Evolutionary conservation across 2,797 vertebrate species (phyloP).

Genomic region (Mormyrus proboscirostris): DNA sequence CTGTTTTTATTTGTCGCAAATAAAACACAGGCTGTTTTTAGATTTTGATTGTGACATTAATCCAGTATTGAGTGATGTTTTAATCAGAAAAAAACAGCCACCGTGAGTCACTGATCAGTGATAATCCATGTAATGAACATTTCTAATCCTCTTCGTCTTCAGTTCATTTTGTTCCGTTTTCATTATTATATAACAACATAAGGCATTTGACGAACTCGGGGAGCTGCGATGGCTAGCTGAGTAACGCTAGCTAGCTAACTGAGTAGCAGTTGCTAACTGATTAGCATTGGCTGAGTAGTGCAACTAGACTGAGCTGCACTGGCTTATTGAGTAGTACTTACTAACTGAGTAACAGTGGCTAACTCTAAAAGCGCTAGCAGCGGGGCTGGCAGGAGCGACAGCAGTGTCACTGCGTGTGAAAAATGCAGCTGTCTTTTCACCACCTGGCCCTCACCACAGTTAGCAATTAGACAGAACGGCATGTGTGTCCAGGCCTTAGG

Average conservation of each 20-base stretch:
- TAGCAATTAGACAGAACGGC: neutral
- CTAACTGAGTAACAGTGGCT: neutral
- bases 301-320: too few species aligned
- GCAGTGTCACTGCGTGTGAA: neutral
- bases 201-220: slow-evolving; percentile 37
- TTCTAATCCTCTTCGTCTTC: slow-evolving; percentile 44
- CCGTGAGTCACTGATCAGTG: slow-evolving; percentile 37
- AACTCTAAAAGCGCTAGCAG: neutral
- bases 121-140: slow-evolving; percentile 47
- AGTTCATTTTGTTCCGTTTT: slow-evolving; percentile 36
- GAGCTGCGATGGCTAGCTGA: slow-evolving; percentile 44
- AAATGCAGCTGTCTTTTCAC: neutral
- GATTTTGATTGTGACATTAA: slow-evolving; percentile 9
- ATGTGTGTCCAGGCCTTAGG: neutral
- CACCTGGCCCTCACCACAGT: neutral
- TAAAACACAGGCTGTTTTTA: slow-evolving; percentile 1
- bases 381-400: neutral
- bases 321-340: neutral
- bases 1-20: neutral
- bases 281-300: too few species aligned
- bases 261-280: too few species aligned
- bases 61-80: slow-evolving; percentile 16
- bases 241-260: neutral
- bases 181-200: slow-evolving; percentile 35
- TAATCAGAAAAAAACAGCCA: slow-evolving; percentile 36